Percentiles rank a stretch among this genome's conserved stretches.
phyloP scores from a whole-genome alignment of 2,797 vertebrate species.

The Glyptemys insculpta region DNA sequence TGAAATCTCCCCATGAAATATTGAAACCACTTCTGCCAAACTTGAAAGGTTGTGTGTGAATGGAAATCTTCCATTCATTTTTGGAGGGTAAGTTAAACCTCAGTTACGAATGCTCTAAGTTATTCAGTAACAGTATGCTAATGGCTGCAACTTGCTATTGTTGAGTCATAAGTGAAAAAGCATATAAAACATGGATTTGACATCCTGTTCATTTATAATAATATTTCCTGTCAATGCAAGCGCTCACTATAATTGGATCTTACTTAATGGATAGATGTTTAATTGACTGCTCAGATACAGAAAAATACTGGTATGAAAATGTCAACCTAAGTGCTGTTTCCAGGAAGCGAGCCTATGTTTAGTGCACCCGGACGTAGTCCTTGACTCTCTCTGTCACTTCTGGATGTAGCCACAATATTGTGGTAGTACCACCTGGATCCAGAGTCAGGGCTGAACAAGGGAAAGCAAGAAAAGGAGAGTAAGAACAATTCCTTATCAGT shows the following conservation, averaged over 20 bases:
- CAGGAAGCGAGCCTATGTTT: constrained; percentile 41
- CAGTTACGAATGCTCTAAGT: constrained; percentile 21
- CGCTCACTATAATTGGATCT: constrained; percentile 78
- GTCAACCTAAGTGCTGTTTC: constrained; percentile 66
- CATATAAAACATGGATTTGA: constrained; percentile 81
- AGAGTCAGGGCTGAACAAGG: constrained; percentile 31
- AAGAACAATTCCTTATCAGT: constrained; percentile 4
- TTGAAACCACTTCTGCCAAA: constrained; percentile 30
- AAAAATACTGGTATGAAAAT: constrained; percentile 73
- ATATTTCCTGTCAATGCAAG: constrained; percentile 74
- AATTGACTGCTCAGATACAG: constrained; percentile 77
- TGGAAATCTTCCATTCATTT: not conserved
- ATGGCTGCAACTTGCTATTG: constrained; percentile 66
- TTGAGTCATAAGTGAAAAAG: constrained; percentile 76
- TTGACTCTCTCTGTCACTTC: constrained; percentile 34
- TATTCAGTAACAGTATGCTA: constrained; percentile 71
- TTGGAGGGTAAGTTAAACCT: not conserved
- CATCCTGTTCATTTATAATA: constrained; percentile 75
- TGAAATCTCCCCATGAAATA: constrained; percentile 50
- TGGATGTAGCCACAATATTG: constrained; percentile 54
- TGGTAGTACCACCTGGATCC: constrained; percentile 46
- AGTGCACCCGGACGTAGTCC: constrained; percentile 31
- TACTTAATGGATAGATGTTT: constrained; percentile 70
- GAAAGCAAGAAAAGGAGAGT: constrained; percentile 28
- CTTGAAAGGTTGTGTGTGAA: not conserved